Evolutionary conservation across 2,797 vertebrate genomes (phyloP).

Genomic region (Clarias platycephalus): DNA sequence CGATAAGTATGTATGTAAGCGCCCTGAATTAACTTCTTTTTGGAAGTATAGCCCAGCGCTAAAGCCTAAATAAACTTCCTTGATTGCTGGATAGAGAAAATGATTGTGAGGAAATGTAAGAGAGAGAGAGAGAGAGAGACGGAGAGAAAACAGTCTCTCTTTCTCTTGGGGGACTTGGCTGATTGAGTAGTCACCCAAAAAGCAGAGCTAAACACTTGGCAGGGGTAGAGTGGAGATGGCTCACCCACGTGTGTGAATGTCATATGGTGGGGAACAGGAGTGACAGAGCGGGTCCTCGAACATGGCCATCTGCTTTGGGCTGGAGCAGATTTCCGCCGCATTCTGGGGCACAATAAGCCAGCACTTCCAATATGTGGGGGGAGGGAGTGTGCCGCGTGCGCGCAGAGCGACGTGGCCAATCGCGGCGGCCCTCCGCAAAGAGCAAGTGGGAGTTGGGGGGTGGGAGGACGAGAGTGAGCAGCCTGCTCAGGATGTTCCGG

Average conservation of each 20-base stretch:
- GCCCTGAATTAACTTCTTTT: background rate
- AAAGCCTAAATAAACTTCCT: conserved; percentile 29
- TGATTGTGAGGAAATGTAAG: conserved; percentile 24
- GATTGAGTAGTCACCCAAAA: conserved; percentile 70
- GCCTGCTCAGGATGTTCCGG: conserved; percentile 52
- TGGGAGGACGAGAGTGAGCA: conserved; percentile 47
- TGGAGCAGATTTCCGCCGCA: conserved; percentile 77
- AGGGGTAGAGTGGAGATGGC: conserved; percentile 65
- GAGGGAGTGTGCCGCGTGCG: conserved; percentile 39
- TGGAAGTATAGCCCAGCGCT: background rate
- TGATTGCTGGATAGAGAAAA: conserved; percentile 26
- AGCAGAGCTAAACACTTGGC: conserved; percentile 73
- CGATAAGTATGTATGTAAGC: background rate
- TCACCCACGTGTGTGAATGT: conserved; percentile 75
- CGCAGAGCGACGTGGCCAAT: conserved; percentile 49
- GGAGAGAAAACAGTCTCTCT: conserved; percentile 41
- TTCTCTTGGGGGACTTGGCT: conserved; percentile 71
- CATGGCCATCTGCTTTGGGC: conserved; percentile 78
- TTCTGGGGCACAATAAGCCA: conserved; percentile 77
- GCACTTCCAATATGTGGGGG: conserved; percentile 73
- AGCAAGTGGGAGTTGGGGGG: conserved; percentile 52
- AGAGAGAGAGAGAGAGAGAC: conserved; percentile 1
- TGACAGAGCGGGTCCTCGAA: conserved; percentile 70
- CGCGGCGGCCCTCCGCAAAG: conserved; percentile 47
- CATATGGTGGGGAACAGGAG: conserved; percentile 80